phyloP scores from a whole-genome alignment of 2,113 vertebrate genomes.

The Diglossa brunneiventris region DNA sequence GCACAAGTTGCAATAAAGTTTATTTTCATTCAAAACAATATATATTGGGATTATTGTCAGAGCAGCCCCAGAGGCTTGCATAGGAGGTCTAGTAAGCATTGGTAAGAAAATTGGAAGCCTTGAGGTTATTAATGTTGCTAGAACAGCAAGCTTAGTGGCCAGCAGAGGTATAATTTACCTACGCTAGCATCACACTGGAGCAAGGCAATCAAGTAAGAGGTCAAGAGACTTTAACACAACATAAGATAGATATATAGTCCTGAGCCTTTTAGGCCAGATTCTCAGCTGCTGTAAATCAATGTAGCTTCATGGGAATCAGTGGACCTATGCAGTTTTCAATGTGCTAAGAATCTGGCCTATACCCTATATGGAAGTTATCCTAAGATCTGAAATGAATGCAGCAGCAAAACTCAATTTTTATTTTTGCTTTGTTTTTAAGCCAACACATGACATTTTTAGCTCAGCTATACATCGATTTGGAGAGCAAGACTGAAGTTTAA shows the following conservation, averaged over 20 bases:
- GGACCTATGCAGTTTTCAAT: slow-evolving; percentile 11
- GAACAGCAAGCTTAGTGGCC: slow-evolving; percentile 51
- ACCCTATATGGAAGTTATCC: slow-evolving; percentile 36
- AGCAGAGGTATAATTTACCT: slow-evolving; percentile 69
- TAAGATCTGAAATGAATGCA: slow-evolving; percentile 39
- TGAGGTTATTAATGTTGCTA: slow-evolving; percentile 65
- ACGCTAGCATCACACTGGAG: slow-evolving; percentile 40
- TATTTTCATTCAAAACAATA: slow-evolving; percentile 74
- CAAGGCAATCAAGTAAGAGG: slow-evolving; percentile 61
- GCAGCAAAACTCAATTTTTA: slow-evolving; percentile 52
- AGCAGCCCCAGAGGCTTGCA: slow-evolving; percentile 54
- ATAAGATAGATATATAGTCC: slow-evolving; percentile 46
- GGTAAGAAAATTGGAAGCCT: slow-evolving; percentile 71
- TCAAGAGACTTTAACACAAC: slow-evolving; percentile 59
- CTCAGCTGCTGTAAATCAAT: slow-evolving; percentile 52
- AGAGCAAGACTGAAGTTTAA: slow-evolving; percentile 25
- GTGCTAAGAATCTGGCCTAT: slow-evolving; percentile 7
- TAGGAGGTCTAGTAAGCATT: slow-evolving; percentile 66
- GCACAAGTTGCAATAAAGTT: slow-evolving; percentile 69
- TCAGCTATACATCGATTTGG: slow-evolving; percentile 30
- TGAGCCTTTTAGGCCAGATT: slow-evolving; percentile 33
- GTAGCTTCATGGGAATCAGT: slow-evolving; percentile 23
- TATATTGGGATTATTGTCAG: slow-evolving; percentile 72
- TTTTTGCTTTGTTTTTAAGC: slow-evolving; percentile 56
- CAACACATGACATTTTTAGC: slow-evolving; percentile 57